Evolutionary conservation across 2,888 invertebrate species (phyloP).

Genomic region (Drosophila dives): DNA sequence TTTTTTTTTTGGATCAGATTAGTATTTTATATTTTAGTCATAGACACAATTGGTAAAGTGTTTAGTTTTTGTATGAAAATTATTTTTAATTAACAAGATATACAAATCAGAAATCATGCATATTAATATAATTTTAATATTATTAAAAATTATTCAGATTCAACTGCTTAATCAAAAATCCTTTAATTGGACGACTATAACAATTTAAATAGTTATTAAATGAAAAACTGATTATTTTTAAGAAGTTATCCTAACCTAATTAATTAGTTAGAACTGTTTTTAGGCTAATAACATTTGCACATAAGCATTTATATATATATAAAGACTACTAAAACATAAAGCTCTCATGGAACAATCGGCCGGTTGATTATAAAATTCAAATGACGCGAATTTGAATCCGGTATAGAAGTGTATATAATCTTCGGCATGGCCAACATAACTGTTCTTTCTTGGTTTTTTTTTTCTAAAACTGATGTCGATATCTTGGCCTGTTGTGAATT

Average conservation of each 20-base stretch:
- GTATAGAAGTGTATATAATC: neutral
- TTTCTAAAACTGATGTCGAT: conserved; percentile 14
- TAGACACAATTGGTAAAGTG: neutral
- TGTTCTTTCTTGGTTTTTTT: conserved; percentile 5
- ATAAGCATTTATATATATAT: neutral
- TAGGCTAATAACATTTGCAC: neutral
- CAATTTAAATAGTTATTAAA: neutral
- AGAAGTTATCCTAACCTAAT: neutral
- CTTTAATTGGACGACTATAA: neutral
- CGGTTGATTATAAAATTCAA: neutral
- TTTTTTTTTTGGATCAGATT: neutral
- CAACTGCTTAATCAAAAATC: neutral
- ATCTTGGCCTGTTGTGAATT: conserved; percentile 26
- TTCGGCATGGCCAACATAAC: neutral
- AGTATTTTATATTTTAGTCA: neutral
- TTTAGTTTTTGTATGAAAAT: neutral
- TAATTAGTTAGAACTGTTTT: neutral
- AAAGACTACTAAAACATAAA: neutral
- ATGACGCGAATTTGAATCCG: neutral
- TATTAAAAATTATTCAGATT: neutral
- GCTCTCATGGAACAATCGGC: neutral
- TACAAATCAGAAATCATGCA: neutral
- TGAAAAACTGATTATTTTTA: neutral
- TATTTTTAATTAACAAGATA: neutral
- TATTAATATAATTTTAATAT: neutral